Evolutionary conservation across 2,113 vertebrate species (phyloP).

Genomic region (Uropsilus gracilis): DNA sequence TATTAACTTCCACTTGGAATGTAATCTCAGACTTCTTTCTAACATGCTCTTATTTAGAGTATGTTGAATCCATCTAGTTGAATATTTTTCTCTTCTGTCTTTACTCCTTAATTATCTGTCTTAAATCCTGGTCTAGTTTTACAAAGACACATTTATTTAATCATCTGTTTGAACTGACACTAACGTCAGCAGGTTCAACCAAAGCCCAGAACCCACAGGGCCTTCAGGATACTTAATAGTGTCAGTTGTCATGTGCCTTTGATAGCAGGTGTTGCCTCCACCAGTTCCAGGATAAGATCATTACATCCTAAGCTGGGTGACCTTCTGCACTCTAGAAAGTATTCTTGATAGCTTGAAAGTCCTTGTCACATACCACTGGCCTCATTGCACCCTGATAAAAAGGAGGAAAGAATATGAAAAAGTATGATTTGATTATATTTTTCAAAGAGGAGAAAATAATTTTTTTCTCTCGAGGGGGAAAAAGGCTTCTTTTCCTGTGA

Average conservation of each 20-base stretch:
- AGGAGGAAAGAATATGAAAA: neutral
- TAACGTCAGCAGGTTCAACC: conserved; percentile 84
- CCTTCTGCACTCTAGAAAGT: neutral
- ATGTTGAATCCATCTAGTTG: conserved; percentile 93
- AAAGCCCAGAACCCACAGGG: conserved; percentile 85
- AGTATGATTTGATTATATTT: neutral
- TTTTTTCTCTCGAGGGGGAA: neutral
- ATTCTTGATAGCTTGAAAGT: neutral
- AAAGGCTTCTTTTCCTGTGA: neutral
- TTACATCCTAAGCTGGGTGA: neutral
- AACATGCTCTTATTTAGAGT: conserved; percentile 92
- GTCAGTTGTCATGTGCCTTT: neutral
- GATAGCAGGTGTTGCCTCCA: neutral
- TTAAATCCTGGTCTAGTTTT: conserved; percentile 91
- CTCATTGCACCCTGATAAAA: neutral
- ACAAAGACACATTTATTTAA: conserved; percentile 84
- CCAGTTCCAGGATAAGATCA: neutral
- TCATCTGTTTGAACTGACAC: conserved; percentile 84
- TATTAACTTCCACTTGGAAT: conserved; percentile 94
- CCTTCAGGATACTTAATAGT: conserved; percentile 81
- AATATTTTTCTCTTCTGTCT: conserved; percentile 93
- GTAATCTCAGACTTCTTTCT: conserved; percentile 93
- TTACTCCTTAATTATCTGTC: conserved; percentile 91
- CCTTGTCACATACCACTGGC: neutral
- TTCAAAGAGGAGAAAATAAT: neutral